phyloP scores from a whole-genome alignment of 2,797 vertebrate genomes.

The Sparus aurata region DNA sequence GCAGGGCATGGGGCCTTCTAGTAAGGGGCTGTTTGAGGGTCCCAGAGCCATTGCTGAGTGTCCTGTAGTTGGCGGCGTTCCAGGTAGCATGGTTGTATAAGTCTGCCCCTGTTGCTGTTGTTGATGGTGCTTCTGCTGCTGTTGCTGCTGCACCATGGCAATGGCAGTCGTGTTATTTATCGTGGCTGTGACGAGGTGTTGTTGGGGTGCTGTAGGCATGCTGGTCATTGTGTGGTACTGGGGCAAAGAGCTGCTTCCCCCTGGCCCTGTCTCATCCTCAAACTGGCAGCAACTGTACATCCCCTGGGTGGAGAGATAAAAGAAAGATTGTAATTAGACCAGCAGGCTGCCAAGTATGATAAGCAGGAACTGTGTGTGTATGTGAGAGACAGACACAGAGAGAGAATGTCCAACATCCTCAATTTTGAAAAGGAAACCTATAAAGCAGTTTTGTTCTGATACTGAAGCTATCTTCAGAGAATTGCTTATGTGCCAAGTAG shows the following conservation, averaged over 20 bases:
- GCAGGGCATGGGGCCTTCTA: conserved; percentile 88
- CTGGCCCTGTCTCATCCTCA: conserved; percentile 87
- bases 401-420: conserved; percentile 2
- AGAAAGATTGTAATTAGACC: conserved; percentile 61
- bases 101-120: conserved; percentile 86
- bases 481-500: neutral
- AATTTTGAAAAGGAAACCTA: conserved; percentile 19
- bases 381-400: conserved; percentile 12
- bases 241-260: conserved; percentile 80
- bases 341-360: conserved; percentile 38
- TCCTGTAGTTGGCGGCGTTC: conserved; percentile 78
- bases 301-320: conserved; percentile 83
- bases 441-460: conserved; percentile 20
- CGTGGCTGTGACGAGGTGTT: conserved; percentile 83
- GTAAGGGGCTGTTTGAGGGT: conserved; percentile 88
- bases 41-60: conserved; percentile 87
- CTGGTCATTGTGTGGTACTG: conserved; percentile 83
- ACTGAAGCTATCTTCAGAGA: conserved; percentile 12
- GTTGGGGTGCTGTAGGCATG: conserved; percentile 80
- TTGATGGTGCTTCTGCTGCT: conserved; percentile 82
- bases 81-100: conserved; percentile 85
- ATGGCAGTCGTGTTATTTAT: conserved; percentile 84
- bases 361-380: conserved; percentile 10
- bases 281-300: conserved; percentile 97
- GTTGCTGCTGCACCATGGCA: conserved; percentile 83